phyloP scores from a whole-genome alignment of 2,888 invertebrate species.

The Scaptomyza polygonia region DNA sequence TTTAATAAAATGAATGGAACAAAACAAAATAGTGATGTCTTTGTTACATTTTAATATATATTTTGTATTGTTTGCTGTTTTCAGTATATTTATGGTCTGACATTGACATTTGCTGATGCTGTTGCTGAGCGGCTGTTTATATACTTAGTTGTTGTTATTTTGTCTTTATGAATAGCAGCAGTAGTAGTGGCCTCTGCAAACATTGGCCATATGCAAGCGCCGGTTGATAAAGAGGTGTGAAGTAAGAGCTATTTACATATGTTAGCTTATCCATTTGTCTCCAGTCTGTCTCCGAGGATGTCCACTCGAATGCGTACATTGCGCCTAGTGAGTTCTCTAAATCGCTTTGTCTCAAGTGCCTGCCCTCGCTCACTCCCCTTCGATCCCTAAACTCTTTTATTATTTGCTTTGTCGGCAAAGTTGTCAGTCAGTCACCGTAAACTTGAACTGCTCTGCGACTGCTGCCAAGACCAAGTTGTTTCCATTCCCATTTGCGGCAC shows the following conservation, averaged over 20 bases:
- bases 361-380: neutral
- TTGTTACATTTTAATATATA: slow-evolving; percentile 9
- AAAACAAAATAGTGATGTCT: slow-evolving; percentile 34
- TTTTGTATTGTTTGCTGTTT: slow-evolving; percentile 35
- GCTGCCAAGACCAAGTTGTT: slow-evolving; percentile 62
- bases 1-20: slow-evolving; percentile 1
- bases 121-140: slow-evolving; percentile 34
- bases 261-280: slow-evolving; percentile 50
- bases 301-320: slow-evolving; percentile 54
- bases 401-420: slow-evolving; percentile 66
- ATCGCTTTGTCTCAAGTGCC: slow-evolving; percentile 65
- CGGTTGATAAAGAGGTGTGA: neutral
- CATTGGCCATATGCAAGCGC: neutral
- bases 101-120: slow-evolving; percentile 80
- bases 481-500: slow-evolving; percentile 64
- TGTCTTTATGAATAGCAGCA: slow-evolving; percentile 28
- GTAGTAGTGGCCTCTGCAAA: slow-evolving; percentile 26
- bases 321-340: slow-evolving; percentile 31
- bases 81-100: slow-evolving; percentile 67
- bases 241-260: neutral
- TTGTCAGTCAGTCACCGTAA: slow-evolving; percentile 62
- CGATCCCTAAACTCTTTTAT: neutral
- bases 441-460: slow-evolving; percentile 63
- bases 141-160: slow-evolving; percentile 3
- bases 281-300: slow-evolving; percentile 63